These are phyloP conservation scores for Brassicogethes aeneus DNA, from an alignment of 2,888 invertebrate genomes.

Conservation along the genomic window DNA sequence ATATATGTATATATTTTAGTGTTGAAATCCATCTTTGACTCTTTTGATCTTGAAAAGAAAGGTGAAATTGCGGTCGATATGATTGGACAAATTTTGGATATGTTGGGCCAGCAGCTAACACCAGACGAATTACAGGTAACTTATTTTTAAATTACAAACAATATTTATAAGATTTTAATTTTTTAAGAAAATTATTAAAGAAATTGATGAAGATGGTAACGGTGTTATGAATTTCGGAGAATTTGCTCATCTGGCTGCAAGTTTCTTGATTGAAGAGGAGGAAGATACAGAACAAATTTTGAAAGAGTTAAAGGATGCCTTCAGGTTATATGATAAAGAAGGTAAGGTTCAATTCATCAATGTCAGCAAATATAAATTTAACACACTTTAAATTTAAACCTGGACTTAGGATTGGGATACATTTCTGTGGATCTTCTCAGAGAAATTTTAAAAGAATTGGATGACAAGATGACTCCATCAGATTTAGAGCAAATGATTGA, in stretches of 20 bases:
- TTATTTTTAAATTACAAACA: slow-evolving; percentile 1
- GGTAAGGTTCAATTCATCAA: too few relatives aligned
- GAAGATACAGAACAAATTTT: slow-evolving; percentile 85
- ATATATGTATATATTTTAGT: slow-evolving; percentile 45
- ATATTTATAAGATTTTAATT: slow-evolving; percentile 1
- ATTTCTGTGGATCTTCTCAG: slow-evolving; percentile 77
- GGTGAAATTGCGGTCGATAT: slow-evolving; percentile 76
- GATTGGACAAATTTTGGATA: slow-evolving; percentile 79
- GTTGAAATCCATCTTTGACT: slow-evolving; percentile 82
- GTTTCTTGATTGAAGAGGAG: slow-evolving; percentile 79
- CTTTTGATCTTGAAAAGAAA: slow-evolving; percentile 81
- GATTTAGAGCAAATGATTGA: slow-evolving; percentile 92
- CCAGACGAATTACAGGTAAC: slow-evolving; percentile 60
- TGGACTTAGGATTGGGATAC: slow-evolving; percentile 68
- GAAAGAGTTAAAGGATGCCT: slow-evolving; percentile 87
- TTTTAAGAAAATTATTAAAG: slow-evolving; percentile 62
- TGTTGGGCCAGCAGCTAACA: slow-evolving; percentile 81
- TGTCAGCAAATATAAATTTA: background rate
- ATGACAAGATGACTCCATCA: slow-evolving; percentile 78
- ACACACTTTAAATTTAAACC: background rate
- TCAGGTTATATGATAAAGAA: slow-evolving; percentile 92
- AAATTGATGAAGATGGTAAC: slow-evolving; percentile 78
- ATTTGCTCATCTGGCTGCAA: slow-evolving; percentile 76
- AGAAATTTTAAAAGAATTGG: slow-evolving; percentile 86
- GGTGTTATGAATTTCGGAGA: slow-evolving; percentile 85